phyloP scores from a whole-genome alignment of 2,797 vertebrate species.

The Rhinoraja longicauda region DNA sequence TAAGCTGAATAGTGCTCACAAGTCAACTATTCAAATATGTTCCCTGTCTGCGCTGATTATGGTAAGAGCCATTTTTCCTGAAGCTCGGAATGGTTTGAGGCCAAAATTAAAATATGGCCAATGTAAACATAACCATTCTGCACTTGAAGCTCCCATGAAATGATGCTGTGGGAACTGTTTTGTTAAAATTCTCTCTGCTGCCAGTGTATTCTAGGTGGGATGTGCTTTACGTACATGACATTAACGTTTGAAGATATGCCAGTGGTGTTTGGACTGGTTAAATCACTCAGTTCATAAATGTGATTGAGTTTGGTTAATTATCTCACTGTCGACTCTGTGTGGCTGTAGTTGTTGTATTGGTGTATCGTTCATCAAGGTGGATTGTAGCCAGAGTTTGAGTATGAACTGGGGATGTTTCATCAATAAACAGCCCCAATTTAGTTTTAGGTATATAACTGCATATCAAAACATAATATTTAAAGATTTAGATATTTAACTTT shows the following conservation, averaged over 20 bases:
- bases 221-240: not conserved
- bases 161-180: not conserved
- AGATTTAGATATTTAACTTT: not conserved
- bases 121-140: not conserved
- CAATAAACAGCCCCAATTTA: not conserved
- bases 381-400: not conserved
- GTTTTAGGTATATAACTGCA: not conserved
- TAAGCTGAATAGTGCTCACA: not conserved
- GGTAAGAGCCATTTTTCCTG: not conserved
- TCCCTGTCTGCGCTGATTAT: not conserved
- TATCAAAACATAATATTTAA: not conserved
- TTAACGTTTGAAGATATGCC: not conserved
- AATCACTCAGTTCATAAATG: constrained; percentile 9
- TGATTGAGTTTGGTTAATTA: not conserved
- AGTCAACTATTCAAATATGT: not conserved
- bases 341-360: not conserved
- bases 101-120: not conserved
- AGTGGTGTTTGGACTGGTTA: not conserved
- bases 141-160: not conserved
- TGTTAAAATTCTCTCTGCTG: not conserved
- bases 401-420: not conserved
- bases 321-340: not conserved
- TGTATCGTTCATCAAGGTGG: not conserved
- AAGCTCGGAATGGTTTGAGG: not conserved
- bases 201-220: not conserved